Evolutionary conservation across 2,113 vertebrate genomes (phyloP), one percentile per base, ranked within the genome.

Genomic region (Stigmatopora argus): DNA sequence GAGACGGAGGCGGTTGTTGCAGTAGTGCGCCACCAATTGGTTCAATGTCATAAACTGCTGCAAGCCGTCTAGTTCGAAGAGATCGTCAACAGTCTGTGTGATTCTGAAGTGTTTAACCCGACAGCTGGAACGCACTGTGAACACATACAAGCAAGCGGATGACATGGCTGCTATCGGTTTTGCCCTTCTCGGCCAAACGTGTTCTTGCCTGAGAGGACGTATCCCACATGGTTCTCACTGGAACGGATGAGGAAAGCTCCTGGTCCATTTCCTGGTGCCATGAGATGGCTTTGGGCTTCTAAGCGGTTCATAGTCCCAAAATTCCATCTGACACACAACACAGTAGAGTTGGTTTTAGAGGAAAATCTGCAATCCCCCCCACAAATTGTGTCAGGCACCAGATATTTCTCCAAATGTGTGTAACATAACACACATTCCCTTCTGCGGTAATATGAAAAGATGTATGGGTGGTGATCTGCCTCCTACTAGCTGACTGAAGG

Each of bases 21-120:
- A 59, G 83, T 93, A 94, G 53, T 85, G 60, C 14, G 86, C 75
- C 58, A 94, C 74, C 3, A 94, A 78, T 4, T 85, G 71, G 0
- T 67, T 18, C 67, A 95, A 78, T 18, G 86, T 87, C 5, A 41
- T 9, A 68, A 94, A 94, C 6, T 23, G 55, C 0, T 58, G 44
- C 0, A 4, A 41, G 0, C 35, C 5, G 0, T 88, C 90, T 66
- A 94, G 72, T 31, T 82, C 47, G 57, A 89, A 90, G 21, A 11
- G 5, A 0, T 61, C 70, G 0, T 64, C 62, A 0, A 6, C 14
- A 0, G 7, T 19, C n/a, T 68, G 21, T 49, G 82, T 69, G 76
- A 94, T 83, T 80, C 86, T 92, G 73, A 91, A 94, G 68, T 94
- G 94, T 48, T 87, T 89, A 62, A 90, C 86, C 0, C 52, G 31